Percentiles rank a stretch among this genome's conserved stretches.
Conservation (phyloP, 2,113 vertebrate species). For the Bubo scandiacus region DNA sequence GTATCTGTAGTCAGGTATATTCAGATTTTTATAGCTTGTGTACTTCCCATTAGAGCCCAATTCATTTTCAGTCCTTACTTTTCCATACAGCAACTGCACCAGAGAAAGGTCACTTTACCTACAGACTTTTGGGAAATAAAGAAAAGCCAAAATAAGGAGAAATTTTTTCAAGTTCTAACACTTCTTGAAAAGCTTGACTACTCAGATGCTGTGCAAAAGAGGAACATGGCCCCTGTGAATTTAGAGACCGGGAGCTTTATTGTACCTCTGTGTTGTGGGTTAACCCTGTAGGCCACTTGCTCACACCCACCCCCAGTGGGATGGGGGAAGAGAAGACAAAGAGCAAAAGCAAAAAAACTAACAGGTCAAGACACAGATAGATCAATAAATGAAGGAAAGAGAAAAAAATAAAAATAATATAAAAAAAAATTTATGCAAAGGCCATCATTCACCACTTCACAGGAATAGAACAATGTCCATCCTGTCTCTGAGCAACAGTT, state of each 20-base stretch:
- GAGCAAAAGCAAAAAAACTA: background rate
- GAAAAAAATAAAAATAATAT: background rate
- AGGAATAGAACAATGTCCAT: background rate
- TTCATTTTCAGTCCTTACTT: background rate
- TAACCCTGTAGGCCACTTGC: background rate
- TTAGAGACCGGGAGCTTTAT: background rate
- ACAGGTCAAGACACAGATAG: background rate
- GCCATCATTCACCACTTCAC: fast-evolving
- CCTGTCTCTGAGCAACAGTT: background rate
- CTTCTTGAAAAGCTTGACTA: background rate
- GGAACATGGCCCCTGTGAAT: background rate
- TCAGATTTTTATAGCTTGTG: background rate
- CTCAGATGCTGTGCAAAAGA: background rate
- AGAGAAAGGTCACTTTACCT: background rate
- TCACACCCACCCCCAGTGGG: fast-evolving
- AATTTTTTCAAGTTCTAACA: background rate
- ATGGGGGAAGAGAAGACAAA: background rate
- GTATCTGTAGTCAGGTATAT: background rate
- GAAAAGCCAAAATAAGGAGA: background rate
- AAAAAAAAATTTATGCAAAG: background rate
- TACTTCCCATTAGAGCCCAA: background rate
- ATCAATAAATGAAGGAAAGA: background rate
- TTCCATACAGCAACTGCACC: background rate
- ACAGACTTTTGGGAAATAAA: background rate
- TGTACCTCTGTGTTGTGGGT: background rate